Base-by-base conservation (phyloP, 2,888 invertebrate genomes). In the Volucella inanis region DNA sequence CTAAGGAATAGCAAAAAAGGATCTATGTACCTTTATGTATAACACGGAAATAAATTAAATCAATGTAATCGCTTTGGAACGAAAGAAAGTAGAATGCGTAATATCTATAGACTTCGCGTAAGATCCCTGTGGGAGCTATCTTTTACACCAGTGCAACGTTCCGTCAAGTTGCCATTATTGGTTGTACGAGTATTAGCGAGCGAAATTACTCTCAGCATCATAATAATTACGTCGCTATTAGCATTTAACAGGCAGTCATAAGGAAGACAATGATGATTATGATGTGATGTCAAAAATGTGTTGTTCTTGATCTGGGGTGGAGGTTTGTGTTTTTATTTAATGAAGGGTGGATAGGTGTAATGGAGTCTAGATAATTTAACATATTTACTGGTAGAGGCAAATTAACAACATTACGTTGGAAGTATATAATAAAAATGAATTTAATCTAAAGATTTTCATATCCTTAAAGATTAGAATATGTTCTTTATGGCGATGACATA, bases 391-490 rank as follows among this genome's bases (percentile, higher is more conserved):
- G 9, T 8, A 14, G 39, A 57, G 39, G 6, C 10, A 15, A 14
- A 57, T 57, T 43, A 59, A 59, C 18, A 43, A 1, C 15, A 18
- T n/a, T 6, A 31, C 31, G 31, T 4, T 6, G 31, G 41, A 41
- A 43, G 12, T 43, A 22, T 2, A 22, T 12, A 15, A 59, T 59
- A 31, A 31, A 31, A 22, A 18, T 18, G 18, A 18, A 2, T 18
- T 57, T 41, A 6, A 41, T 57, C 15, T n/a, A 41, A 41, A 15
- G 57, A 57, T 57, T 57, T 57, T 39, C 15, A 41, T 41, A 41
- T 22, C 22, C 22, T 22, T 3, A 3, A 3, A 22, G 22, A 22
- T 1, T 1, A 22, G 22, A 22, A 22, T 22, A 2, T 22, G 22
- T 22, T 22, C 2, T 3, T 3, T 22, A 22, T 22, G 22, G 3